A percentile compares a stretch with the other conserved stretches of the same genome.
Evolutionary conservation across 2,888 invertebrate genomes (phyloP).

Genomic region (Syritta pipiens): DNA sequence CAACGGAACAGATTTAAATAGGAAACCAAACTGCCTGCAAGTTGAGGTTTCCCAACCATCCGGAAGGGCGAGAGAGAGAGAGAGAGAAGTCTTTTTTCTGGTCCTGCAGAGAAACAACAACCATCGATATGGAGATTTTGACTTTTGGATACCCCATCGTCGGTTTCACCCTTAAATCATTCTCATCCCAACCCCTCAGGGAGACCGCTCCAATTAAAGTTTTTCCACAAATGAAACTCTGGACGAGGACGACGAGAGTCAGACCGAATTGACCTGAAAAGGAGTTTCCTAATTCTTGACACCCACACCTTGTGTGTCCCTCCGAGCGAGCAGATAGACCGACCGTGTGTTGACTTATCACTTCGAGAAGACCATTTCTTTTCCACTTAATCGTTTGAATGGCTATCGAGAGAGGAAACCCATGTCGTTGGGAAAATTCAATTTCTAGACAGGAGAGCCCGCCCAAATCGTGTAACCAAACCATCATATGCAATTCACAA

Average conservation of each 20-base stretch:
- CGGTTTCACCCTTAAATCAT: conserved; percentile 46
- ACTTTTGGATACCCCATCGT: conserved; percentile 37
- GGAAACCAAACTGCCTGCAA: conserved; percentile 58
- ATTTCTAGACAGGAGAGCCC: conserved; percentile 52
- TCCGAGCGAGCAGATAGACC: not conserved
- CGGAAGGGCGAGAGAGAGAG: not conserved
- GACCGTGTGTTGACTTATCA: conserved; percentile 59
- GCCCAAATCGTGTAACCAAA: conserved; percentile 56
- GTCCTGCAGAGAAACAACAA: conserved; percentile 20
- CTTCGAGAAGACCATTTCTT: conserved; percentile 24
- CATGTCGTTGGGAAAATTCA: conserved; percentile 64
- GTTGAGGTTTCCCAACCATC: conserved; percentile 43
- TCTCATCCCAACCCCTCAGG: conserved; percentile 1
- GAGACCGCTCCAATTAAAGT: conserved; percentile 57
- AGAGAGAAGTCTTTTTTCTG: not conserved
- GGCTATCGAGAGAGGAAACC: conserved; percentile 7
- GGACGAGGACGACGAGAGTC: conserved; percentile 32
- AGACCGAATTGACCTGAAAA: conserved; percentile 53
- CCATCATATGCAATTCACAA: conserved; percentile 52
- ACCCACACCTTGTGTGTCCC: conserved; percentile 35
- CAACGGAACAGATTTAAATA: conserved; percentile 64
- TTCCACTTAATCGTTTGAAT: not conserved
- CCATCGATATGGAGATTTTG: conserved; percentile 56
- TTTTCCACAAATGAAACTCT: conserved; percentile 52
- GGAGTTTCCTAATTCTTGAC: conserved; percentile 56